Conservation (phyloP, 2,113 vertebrate species). For the Alethe castanea region DNA sequence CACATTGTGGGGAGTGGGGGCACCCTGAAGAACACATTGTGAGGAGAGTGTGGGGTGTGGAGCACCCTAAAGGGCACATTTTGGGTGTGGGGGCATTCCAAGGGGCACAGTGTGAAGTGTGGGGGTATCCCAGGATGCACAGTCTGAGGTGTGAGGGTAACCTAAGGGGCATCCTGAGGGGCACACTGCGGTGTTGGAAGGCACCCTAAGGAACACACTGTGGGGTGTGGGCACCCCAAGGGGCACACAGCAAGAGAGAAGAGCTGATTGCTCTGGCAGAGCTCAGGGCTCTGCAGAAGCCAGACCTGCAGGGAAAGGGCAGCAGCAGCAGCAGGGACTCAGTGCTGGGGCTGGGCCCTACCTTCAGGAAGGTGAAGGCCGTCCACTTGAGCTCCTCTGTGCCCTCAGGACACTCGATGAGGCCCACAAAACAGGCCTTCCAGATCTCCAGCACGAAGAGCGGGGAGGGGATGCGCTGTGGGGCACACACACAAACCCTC, state of each 20-base stretch:
- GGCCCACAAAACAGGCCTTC: conserved; percentile 97
- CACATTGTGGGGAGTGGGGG: not conserved
- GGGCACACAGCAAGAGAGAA: not conserved
- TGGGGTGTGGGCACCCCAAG: not conserved
- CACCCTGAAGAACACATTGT: not conserved
- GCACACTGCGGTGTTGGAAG: not conserved
- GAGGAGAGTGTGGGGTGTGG: not conserved
- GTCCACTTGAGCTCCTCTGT: conserved; percentile 98
- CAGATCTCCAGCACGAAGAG: conserved; percentile 95
- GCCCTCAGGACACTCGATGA: conserved; percentile 97
- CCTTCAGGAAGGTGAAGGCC: conserved; percentile 97
- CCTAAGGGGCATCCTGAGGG: not conserved
- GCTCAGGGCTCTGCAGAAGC: not conserved
- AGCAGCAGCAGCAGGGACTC: accelerated
- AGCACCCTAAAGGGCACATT: too few species aligned
- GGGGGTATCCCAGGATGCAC: not conserved
- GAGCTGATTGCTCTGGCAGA: not conserved
- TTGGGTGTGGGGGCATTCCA: not conserved
- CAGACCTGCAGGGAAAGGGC: accelerated
- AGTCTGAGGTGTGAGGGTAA: not conserved
- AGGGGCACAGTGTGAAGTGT: not conserved
- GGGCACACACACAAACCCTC: not conserved
- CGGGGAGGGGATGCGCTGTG: conserved; percentile 85
- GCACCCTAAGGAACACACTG: not conserved
- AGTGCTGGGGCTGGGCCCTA: not conserved